Conservation (phyloP, 2,797 vertebrate species). For the Arnoldichthys spilopterus region DNA sequence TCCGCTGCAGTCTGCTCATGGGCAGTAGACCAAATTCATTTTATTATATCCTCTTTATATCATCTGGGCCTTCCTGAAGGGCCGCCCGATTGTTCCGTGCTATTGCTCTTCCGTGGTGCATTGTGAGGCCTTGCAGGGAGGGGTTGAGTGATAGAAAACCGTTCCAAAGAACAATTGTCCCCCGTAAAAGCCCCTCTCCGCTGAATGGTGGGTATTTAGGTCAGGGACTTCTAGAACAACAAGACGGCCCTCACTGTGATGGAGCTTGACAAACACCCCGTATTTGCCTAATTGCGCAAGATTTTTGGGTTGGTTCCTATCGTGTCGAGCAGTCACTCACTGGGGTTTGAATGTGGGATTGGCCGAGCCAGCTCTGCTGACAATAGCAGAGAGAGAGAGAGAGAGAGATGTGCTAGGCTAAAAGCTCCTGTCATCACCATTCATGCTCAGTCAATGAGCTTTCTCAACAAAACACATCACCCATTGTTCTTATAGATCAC, state of each 20-base stretch:
- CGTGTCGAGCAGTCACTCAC: conserved; percentile 42
- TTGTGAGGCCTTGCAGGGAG: conserved; percentile 26
- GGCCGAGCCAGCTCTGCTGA: conserved; percentile 41
- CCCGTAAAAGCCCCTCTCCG: conserved; percentile 38
- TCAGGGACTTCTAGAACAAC: conserved; percentile 75
- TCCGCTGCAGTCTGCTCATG: background rate
- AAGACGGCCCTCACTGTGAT: conserved; percentile 53
- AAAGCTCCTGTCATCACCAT: conserved; percentile 17
- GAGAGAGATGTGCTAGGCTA: background rate
- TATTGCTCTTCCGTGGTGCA: conserved; percentile 22
- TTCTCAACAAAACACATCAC: background rate
- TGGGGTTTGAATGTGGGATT: conserved; percentile 50
- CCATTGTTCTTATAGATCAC: background rate
- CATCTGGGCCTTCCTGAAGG: conserved; percentile 3
- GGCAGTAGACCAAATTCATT: background rate
- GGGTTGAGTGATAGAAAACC: conserved; percentile 15
- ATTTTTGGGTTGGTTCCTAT: conserved; percentile 53
- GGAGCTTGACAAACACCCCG: conserved; percentile 27
- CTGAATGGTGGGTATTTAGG: conserved; percentile 66
- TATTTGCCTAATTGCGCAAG: conserved; percentile 18
- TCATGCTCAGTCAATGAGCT: background rate
- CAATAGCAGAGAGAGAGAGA: background rate
- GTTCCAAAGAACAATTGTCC: conserved; percentile 55
- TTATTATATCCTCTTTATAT: conserved; percentile 23
- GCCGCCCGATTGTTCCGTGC: background rate